Evolutionary conservation across 2,113 vertebrate genomes (phyloP), one percentile per base, ranked within the genome.

Genomic region (Excalfactoria chinensis): DNA sequence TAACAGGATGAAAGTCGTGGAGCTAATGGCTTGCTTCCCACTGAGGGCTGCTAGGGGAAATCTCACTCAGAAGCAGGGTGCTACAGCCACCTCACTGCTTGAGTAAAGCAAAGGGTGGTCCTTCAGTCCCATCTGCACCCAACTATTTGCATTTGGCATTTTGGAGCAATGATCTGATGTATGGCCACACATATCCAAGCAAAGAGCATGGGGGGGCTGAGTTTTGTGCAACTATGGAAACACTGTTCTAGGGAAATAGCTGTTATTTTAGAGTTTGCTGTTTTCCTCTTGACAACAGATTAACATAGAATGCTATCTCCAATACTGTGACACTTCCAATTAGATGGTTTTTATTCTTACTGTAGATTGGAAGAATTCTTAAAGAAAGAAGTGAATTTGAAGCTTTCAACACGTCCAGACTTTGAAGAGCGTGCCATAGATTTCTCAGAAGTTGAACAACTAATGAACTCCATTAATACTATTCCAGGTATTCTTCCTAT

Each of bases 391-490:
- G 81, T 97, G 28, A 97, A 98, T 21, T 96, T 98, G 88, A 97
- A 97, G 2, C 93, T 99, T 91, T 96, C 98, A 2, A 96, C 98
- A 0, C 67, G 90, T 74, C 96, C 98, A 48, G 98, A 98, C 35
- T 98, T 99, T 80, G 97, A 98, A 96, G 98, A 98, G 6, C 95
- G 97, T 3, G 94, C 95, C 18, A 95, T 98, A 77, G 98, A 99
- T 95, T 96, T 98, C 94, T 98, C 98, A 6, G 98, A 98, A 15
- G 98, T 99, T 92, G 98, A 98, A 94, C 97, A 98, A 91, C 97
- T 99, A 95, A 98, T 99, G 98, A 98, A 98, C 49, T 98, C 99
- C 40, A 98, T 99, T 87, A 98, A 99, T 64, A 88, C 98, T 26
- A 83, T 99, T 55, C 98, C 98, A 98, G 99, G 99, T 99, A 88